Evolutionary conservation across 2,113 vertebrate genomes (phyloP).

Genomic region (Barnardius zonarius): DNA sequence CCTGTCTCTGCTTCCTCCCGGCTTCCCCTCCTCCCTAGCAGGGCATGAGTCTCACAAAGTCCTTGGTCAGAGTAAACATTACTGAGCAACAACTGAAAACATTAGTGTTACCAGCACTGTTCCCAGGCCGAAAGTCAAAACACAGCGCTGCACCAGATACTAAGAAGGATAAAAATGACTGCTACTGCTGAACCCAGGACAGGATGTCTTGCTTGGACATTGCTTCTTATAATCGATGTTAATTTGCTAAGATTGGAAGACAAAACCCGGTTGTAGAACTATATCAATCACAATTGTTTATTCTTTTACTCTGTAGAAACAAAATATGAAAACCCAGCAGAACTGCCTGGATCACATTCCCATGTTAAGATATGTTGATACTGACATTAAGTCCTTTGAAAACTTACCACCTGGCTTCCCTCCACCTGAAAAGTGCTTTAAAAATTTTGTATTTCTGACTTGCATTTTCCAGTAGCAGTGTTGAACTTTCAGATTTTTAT

Average conservation of each 20-base stretch:
- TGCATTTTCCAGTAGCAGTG: background rate
- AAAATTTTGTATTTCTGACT: background rate
- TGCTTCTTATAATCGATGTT: background rate
- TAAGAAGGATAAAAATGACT: no score
- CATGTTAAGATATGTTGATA: background rate
- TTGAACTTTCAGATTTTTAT: background rate
- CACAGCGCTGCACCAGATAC: no score
- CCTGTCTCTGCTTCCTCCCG: no score
- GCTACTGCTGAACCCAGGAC: no score
- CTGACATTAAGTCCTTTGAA: background rate
- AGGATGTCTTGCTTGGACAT: background rate
- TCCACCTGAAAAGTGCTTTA: background rate
- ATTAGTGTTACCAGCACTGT: no score
- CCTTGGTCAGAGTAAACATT: no score
- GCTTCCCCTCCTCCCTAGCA: no score
- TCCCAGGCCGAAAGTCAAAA: no score
- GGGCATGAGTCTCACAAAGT: no score
- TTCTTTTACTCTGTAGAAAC: background rate
- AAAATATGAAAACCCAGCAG: background rate
- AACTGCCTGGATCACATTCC: background rate
- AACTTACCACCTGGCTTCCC: background rate
- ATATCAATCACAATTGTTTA: background rate
- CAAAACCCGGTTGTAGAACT: background rate
- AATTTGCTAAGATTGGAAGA: background rate
- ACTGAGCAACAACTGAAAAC: no score